Evolutionary conservation across 2,797 vertebrate genomes (phyloP).

Genomic region (Heteromormyrus szaboi): DNA sequence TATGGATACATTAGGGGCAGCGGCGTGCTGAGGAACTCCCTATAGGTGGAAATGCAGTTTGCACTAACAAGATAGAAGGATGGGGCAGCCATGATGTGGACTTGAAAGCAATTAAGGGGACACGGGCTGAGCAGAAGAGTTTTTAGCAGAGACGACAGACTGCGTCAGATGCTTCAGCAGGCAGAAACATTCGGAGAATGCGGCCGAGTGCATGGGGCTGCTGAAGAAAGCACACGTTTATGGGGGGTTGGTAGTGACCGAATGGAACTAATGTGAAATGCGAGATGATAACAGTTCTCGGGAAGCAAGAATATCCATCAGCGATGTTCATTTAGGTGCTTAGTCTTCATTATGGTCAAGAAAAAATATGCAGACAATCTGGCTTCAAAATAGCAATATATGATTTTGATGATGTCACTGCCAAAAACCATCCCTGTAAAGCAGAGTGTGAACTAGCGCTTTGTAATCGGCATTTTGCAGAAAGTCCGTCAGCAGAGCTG

Average conservation of each 20-base stretch:
- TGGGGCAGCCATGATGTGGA: conserved; percentile 5
- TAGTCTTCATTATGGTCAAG: not conserved
- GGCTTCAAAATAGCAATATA: not conserved
- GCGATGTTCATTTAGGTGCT: not conserved
- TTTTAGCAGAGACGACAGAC: not conserved
- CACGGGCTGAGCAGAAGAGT: not conserved
- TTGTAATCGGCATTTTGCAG: not conserved
- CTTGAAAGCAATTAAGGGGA: conserved; percentile 18
- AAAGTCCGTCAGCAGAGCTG: not conserved
- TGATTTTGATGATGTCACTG: not conserved
- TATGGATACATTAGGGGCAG: conserved; percentile 47
- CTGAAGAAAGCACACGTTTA: not conserved
- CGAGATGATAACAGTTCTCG: not conserved
- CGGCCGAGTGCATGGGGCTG: not conserved
- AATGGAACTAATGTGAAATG: not conserved
- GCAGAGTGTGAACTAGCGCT: not conserved
- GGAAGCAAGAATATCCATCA: not conserved
- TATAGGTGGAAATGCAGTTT: conserved; percentile 41
- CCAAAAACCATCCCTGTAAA: not conserved
- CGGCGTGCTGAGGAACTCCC: conserved; percentile 42
- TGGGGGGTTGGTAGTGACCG: not conserved
- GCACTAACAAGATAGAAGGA: conserved; percentile 55
- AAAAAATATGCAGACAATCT: not conserved
- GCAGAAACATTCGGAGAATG: not conserved
- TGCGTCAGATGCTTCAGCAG: not conserved